Percentiles rank a stretch among this genome's conserved stretches.
These are phyloP conservation scores for Amniataba percoides DNA, from an alignment of 2,797 vertebrate genomes.

Conservation along the genomic window DNA sequence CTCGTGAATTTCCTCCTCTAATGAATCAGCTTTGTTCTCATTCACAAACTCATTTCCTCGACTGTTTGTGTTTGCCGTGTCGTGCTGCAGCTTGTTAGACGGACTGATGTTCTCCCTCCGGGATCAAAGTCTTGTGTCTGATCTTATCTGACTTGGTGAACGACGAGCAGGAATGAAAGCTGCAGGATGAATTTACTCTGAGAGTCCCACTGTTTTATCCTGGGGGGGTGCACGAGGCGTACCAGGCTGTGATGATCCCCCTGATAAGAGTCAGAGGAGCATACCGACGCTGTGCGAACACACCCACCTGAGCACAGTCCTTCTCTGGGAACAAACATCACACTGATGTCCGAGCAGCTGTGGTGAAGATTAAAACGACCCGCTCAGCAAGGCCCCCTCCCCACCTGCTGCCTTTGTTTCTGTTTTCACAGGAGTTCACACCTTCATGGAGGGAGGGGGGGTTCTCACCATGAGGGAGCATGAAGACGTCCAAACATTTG, in stretches of 20 bases:
- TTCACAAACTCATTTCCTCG: background rate
- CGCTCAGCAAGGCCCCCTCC: background rate
- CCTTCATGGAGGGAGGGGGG: conserved; percentile 9
- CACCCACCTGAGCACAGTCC: background rate
- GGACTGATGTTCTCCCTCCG: background rate
- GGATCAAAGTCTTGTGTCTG: conserved; percentile 23
- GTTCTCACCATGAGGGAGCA: background rate
- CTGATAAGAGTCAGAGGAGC: background rate
- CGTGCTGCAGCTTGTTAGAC: conserved; percentile 35
- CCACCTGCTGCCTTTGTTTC: conserved; percentile 18
- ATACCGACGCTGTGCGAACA: conserved; percentile 9
- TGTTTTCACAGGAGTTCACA: conserved; percentile 46
- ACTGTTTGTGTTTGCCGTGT: background rate
- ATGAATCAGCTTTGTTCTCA: background rate
- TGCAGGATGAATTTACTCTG: background rate
- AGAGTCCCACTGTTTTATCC: background rate
- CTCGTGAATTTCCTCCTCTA: background rate
- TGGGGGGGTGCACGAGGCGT: background rate
- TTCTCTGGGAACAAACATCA: too few relatives aligned
- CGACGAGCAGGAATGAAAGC: conserved; percentile 27
- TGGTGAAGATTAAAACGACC: too few relatives aligned
- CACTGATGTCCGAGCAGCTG: too few relatives aligned
- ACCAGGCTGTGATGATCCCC: background rate
- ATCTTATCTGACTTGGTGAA: conserved; percentile 18
- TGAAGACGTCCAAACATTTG: background rate